Conservation (phyloP, 2,888 invertebrate species). For the Ormia ochracea region DNA sequence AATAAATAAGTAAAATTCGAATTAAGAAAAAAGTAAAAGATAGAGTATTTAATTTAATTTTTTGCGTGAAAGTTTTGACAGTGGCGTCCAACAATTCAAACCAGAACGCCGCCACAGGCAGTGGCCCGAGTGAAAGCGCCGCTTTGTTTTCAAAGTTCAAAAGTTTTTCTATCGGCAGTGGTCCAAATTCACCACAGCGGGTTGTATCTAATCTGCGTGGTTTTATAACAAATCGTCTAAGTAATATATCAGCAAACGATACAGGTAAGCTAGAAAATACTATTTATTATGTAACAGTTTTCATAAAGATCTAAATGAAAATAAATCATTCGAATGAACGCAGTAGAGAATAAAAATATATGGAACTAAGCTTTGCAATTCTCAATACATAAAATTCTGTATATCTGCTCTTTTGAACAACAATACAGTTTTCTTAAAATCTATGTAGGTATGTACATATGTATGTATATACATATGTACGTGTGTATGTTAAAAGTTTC, state of each 20-base stretch:
- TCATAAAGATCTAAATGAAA: neutral
- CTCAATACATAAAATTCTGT: neutral
- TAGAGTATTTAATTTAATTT: neutral
- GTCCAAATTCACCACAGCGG: constrained; percentile 83
- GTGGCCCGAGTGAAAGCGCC: constrained; percentile 75
- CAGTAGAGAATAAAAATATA: neutral
- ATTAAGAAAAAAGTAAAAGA: neutral
- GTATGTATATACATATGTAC: neutral
- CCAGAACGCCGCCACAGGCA: constrained; percentile 72
- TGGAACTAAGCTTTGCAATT: constrained; percentile 8
- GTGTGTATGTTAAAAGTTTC: too few relatives aligned
- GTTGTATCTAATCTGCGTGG: constrained; percentile 86
- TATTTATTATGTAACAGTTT: constrained; percentile 28
- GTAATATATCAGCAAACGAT: constrained; percentile 83
- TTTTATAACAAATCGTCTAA: constrained; percentile 82
- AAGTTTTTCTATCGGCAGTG: constrained; percentile 82
- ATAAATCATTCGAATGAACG: neutral
- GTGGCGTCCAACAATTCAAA: constrained; percentile 77
- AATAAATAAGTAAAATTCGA: neutral
- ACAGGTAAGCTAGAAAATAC: constrained; percentile 80
- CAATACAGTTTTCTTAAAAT: neutral
- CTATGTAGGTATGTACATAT: neutral
- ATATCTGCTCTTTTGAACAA: constrained; percentile 37
- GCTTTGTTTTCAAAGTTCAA: constrained; percentile 83
- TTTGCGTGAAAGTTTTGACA: constrained; percentile 66